These are phyloP conservation scores for Holothuria glaberrima DNA, from an alignment of 35 echinoderm and acorn worm genomes.

Conservation along the genomic window DNA sequence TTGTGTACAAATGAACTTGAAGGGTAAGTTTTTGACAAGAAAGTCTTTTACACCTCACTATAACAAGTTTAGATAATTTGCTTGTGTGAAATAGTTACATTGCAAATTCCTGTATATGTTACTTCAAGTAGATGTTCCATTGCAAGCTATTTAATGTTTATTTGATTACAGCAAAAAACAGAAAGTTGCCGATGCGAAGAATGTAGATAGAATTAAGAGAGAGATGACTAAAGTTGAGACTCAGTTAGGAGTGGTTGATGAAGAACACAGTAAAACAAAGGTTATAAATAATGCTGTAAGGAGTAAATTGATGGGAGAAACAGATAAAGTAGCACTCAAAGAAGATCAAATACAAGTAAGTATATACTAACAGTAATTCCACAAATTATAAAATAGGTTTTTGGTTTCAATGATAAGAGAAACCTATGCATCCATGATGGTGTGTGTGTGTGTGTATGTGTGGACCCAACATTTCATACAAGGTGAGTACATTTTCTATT, in stretches of 20 bases:
- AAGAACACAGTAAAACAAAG: slow-evolving; percentile 83
- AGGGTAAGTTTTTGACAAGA: too few relatives aligned
- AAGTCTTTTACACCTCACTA: too few relatives aligned
- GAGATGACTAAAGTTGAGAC: slow-evolving; percentile 94
- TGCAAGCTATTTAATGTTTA: neutral
- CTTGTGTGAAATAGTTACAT: neutral
- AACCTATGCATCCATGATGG: too few relatives aligned
- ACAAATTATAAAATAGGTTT: too few relatives aligned
- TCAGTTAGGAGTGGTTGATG: slow-evolving; percentile 72
- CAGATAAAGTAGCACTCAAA: slow-evolving; percentile 73
- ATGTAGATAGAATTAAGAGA: slow-evolving; percentile 83
- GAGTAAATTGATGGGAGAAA: slow-evolving; percentile 77
- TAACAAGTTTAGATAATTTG: too few relatives aligned
- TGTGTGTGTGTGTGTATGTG: too few relatives aligned
- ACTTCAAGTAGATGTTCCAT: neutral
- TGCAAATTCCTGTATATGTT: neutral
- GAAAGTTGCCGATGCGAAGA: slow-evolving; percentile 88
- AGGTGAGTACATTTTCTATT: too few relatives aligned
- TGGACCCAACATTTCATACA: too few relatives aligned
- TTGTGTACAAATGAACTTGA: too few relatives aligned
- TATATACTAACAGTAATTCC: too few relatives aligned
- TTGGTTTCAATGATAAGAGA: too few relatives aligned
- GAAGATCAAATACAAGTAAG: slow-evolving; percentile 90
- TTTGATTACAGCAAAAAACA: slow-evolving; percentile 68
- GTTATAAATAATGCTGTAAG: slow-evolving; percentile 77